phyloP scores from a whole-genome alignment of 2,113 vertebrate species.

The Grantiella picta region DNA sequence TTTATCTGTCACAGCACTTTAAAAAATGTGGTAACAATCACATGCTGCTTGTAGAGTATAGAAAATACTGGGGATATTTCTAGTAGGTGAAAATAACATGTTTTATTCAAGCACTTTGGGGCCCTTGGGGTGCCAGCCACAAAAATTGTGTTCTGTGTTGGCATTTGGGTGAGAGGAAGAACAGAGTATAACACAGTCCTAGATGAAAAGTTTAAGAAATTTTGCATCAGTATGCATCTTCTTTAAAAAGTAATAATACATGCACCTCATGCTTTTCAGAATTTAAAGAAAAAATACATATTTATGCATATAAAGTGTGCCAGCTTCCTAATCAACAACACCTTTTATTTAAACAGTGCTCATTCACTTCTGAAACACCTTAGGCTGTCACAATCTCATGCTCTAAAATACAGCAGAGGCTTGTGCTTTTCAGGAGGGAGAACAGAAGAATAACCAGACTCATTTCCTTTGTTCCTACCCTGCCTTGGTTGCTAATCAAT shows the following conservation, averaged over 20 bases:
- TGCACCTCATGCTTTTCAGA: background rate
- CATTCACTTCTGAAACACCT: background rate
- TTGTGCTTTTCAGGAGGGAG: background rate
- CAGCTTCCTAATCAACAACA: background rate
- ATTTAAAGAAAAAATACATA: background rate
- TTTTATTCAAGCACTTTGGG: constrained; percentile 11
- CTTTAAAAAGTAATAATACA: background rate
- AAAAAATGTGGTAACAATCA: background rate
- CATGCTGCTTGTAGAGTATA: background rate
- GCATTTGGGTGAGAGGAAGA: background rate
- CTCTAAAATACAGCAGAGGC: background rate
- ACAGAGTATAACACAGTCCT: background rate
- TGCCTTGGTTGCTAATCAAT: constrained; percentile 23
- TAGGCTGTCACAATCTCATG: background rate
- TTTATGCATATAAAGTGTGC: background rate
- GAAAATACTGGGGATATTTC: constrained; percentile 21
- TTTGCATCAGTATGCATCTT: background rate
- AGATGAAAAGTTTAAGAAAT: background rate
- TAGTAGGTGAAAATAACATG: constrained; percentile 5
- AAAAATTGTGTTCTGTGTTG: background rate
- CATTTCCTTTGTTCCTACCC: constrained; percentile 12
- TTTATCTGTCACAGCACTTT: background rate
- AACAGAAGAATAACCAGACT: background rate
- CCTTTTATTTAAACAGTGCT: background rate
- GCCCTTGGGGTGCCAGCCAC: background rate